Percentiles rank a stretch among this genome's conserved stretches.
These are phyloP conservation scores for Chrysochloris asiatica DNA, from an alignment of 2,113 vertebrate species.

Conservation along the genomic window DNA sequence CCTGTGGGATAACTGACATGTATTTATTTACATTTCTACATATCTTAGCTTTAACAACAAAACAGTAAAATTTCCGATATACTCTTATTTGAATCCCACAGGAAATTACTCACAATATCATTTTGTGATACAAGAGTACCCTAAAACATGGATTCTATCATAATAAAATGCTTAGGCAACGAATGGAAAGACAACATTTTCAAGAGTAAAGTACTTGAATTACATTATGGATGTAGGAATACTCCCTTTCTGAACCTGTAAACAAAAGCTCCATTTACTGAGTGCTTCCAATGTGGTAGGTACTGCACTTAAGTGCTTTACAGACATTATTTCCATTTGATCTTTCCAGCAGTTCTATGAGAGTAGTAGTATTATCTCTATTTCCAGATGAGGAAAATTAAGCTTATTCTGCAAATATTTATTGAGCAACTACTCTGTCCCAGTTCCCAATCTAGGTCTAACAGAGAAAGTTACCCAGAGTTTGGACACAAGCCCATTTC, in stretches of 20 bases:
- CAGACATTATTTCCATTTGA: slow-evolving; percentile 4
- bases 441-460: slow-evolving; percentile 32
- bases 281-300: slow-evolving; percentile 40
- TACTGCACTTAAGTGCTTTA: slow-evolving; percentile 46
- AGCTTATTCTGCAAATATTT: slow-evolving; percentile 41
- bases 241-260: background rate
- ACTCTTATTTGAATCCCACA: slow-evolving; percentile 68
- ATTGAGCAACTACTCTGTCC: slow-evolving; percentile 47
- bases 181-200: slow-evolving; percentile 65
- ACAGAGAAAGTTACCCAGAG: slow-evolving; percentile 34
- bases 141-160: slow-evolving; percentile 54
- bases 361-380: slow-evolving; percentile 3
- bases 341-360: slow-evolving; percentile 5
- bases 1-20: slow-evolving; percentile 70
- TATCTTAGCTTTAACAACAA: slow-evolving; percentile 65
- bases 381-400: slow-evolving; percentile 57
- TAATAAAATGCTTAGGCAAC: slow-evolving; percentile 60
- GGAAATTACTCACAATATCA: slow-evolving; percentile 55
- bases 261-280: slow-evolving; percentile 57
- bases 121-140: slow-evolving; percentile 19
- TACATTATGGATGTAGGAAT: slow-evolving; percentile 36
- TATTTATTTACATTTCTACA: slow-evolving; percentile 78
- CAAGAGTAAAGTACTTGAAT: slow-evolving; percentile 45
- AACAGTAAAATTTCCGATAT: slow-evolving; percentile 51
- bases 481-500: slow-evolving; percentile 34